Evolutionary conservation across 92 coral and sea anemone species (phyloP), one percentile per base, ranked within the genome.

Genomic region (Umimayanthus chanpuru): DNA sequence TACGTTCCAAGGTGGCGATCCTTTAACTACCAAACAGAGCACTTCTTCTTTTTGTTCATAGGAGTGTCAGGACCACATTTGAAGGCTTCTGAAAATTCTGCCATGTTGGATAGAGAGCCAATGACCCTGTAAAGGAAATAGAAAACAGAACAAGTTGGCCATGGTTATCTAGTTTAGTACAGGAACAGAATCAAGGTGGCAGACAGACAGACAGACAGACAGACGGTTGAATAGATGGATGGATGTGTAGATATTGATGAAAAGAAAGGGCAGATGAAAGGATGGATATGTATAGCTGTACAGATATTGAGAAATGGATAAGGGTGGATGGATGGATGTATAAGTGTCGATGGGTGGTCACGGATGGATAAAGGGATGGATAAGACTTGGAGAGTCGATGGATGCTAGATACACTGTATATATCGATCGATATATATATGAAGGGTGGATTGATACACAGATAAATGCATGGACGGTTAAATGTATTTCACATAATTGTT

Each of bases 101-200:
- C 65, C 77, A 47, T 41, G 65, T 83, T 83, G 78, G 87, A 83
- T 15, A 83, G 87, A n/a, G 87, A 83, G 41, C 87, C 76, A 10
- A 72, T 72, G 76, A 72, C 76, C 76, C 76, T 72, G 11, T 28
- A 72, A 72, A 29, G 21, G 10, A 72, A 72, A 72, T 29, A 7
- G 29, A 4, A 28, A 32, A 72, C 4, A 11, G 5, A 72, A 72
- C 76, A 61, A 61, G 14, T 18, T 61, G 25, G 68, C 12, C n/a
- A 61, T 56, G 23, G 23, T 15, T 15, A 5, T 61, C 25, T 61
- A 18, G 25, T 21, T 18, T 20, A 3, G 25, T 5, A 61, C 14
- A 61, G 25, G 25, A 12, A 21, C 0, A 21, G 68, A 61, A 12
- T 5, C 65, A 56, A 20, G 65, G 1, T 3, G 21, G 23, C 65